Base-by-base conservation (phyloP, 2,888 invertebrate genomes). In the Morpho achilles region DNA sequence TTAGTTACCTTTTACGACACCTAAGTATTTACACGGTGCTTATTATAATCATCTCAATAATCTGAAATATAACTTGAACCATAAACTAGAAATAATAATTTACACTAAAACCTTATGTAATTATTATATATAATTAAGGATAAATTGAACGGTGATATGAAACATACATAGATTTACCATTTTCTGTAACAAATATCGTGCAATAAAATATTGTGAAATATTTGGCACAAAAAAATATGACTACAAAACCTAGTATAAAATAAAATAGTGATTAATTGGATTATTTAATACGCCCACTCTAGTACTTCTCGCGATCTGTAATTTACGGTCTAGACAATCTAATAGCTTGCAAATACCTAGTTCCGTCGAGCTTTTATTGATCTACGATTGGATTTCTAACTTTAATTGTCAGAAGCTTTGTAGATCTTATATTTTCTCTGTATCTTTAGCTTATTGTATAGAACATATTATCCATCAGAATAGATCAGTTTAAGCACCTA, bases 291-390 rank as follows among this genome's bases (percentile, higher is more conserved):
- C 48, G 53, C 47, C 51, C 58, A 54, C 56, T 57, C 54, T 56
- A 53, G 40, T 44, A 39, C 50, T 59, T 44, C 10, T 45, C 40
- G 16, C 10, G 44, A 56, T 59, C 56, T 59, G 45, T 56, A 56
- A 52, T 52, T 59, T 48, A 51, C 51, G 68, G 75, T 79, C 78
- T 78, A 80, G 77, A 82, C 79, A 80, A 78, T 78, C 77, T 81
- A 78, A 75, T 75, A 72, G 70, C 70, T 65, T 62, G 73, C 71
- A 70, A 79, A 76, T 77, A 73, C 64, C 50, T 65, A 68, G 68
- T 69, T 65, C 68, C 68, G 66, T 59, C 65, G 72, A 75, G 71
- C 73, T 77, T 77, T 75, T 77, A 77, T 78, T 76, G 72, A 73
- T 71, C 71, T 65, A 67, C 69, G 69, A 73, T 75, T 67, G 66